phyloP scores from a whole-genome alignment of 2,797 vertebrate species.

The Sebastes nivosus region DNA sequence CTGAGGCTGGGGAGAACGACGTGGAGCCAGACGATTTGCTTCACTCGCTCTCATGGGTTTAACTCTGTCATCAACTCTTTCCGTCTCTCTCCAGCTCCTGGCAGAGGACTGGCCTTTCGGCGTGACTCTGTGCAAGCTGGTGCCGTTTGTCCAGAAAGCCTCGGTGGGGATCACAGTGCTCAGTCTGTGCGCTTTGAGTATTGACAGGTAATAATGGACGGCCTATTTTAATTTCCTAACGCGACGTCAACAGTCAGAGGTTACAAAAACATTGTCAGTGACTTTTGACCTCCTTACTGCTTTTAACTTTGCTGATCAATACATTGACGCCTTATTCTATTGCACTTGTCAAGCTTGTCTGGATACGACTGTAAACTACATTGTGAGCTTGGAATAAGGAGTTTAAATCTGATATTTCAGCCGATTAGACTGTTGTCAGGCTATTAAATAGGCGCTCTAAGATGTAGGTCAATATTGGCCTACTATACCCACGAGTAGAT shows the following conservation, averaged over 20 bases:
- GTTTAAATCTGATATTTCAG: background rate
- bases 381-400: background rate
- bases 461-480: too few species aligned
- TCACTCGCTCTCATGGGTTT: constrained; percentile 11
- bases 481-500: too few species aligned
- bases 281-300: background rate
- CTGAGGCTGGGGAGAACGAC: constrained; percentile 6
- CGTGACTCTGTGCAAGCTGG: constrained; percentile 91
- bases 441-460: too few species aligned
- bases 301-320: background rate
- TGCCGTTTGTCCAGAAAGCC: constrained; percentile 97
- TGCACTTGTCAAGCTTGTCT: background rate
- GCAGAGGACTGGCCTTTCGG: constrained; percentile 96
- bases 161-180: constrained; percentile 97
- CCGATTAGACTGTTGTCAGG: too few species aligned
- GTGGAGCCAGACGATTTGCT: constrained; percentile 14
- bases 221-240: background rate
- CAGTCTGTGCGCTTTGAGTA: constrained; percentile 96
- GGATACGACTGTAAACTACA: background rate
- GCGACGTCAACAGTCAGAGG: background rate
- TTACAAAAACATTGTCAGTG: background rate
- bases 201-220: constrained; percentile 88
- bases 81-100: constrained; percentile 83
- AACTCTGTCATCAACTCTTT: background rate
- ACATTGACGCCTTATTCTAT: background rate